Evolutionary conservation across 2,888 invertebrate genomes (phyloP).

Genomic region (Rotaria sp.): DNA sequence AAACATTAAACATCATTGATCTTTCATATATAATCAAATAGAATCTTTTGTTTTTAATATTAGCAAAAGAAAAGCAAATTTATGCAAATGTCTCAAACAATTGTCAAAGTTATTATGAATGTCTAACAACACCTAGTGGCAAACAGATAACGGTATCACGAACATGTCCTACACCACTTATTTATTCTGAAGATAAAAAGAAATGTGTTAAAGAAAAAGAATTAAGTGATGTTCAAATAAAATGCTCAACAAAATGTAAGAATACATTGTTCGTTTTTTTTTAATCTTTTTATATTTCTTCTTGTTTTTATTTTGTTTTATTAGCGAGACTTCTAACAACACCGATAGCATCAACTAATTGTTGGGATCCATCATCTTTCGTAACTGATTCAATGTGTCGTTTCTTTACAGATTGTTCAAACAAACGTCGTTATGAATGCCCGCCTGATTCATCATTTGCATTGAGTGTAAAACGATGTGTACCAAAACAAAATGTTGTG

Average conservation of each 20-base stretch:
- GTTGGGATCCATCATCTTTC: neutral
- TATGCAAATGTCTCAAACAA: slow-evolving; percentile 30
- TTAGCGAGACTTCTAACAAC: neutral
- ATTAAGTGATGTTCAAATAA: neutral
- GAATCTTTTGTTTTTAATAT: too few relatives aligned
- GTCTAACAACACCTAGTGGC: slow-evolving; percentile 28
- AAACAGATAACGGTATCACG: neutral
- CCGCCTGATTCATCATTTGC: neutral
- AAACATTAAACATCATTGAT: too few relatives aligned
- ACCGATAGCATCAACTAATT: neutral
- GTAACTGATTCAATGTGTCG: neutral
- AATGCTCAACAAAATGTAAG: neutral
- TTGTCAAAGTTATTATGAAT: slow-evolving; percentile 36
- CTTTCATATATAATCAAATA: too few relatives aligned
- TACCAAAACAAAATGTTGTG: neutral
- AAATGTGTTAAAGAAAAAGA: neutral
- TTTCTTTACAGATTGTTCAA: neutral
- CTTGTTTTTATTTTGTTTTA: neutral
- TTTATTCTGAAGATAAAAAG: neutral
- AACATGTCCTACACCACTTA: neutral
- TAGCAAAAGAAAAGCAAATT: neutral
- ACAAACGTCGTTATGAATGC: neutral
- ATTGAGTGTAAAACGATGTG: neutral
- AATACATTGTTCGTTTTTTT: neutral
- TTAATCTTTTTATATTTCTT: too few relatives aligned